Conservation (phyloP, 2,888 invertebrate species). For the Drosophila picticornis region DNA sequence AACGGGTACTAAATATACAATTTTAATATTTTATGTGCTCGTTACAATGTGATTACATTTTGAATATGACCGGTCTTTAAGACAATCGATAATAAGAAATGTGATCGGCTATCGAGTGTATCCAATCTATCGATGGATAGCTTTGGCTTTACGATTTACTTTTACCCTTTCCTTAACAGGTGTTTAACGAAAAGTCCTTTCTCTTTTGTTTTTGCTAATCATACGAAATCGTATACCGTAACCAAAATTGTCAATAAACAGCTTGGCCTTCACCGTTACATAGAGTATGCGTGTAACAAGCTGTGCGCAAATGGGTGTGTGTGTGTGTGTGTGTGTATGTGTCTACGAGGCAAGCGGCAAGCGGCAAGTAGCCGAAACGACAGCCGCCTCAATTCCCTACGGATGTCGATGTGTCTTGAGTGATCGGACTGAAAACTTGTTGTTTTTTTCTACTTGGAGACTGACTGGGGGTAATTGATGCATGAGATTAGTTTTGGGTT, state of each 20-base stretch:
- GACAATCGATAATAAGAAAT: not conserved
- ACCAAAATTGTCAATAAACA: not conserved
- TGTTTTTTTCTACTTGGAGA: not conserved
- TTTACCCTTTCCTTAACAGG: not conserved
- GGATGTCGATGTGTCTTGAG: slow-evolving; percentile 65
- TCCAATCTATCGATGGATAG: not conserved
- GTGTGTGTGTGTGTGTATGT: slow-evolving; percentile 6
- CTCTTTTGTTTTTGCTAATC: not conserved
- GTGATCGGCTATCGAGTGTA: not conserved
- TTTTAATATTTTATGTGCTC: not conserved
- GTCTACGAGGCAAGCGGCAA: slow-evolving; percentile 33
- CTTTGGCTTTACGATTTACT: not conserved
- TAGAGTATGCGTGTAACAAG: slow-evolving; percentile 44
- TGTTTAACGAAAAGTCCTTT: not conserved
- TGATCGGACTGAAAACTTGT: slow-evolving; percentile 44
- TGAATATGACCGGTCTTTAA: not conserved
- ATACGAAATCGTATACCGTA: not conserved
- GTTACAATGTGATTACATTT: not conserved
- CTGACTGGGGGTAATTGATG: slow-evolving; percentile 74
- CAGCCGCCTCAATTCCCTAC: slow-evolving; percentile 66
- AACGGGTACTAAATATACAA: not conserved
- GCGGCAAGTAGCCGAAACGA: slow-evolving; percentile 52
- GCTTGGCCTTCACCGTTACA: not conserved
- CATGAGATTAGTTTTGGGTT: slow-evolving; percentile 75
- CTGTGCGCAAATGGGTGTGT: slow-evolving; percentile 31